Conservation (phyloP, 2,113 vertebrate species). For the human (Homo sapiens) region GRCh38 chr19:56041501-56042000, state of each 20-base stretch:
- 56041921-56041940: not conserved
- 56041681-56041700: not conserved
- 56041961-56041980: not conserved
- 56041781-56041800: not conserved
- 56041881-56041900: not conserved
- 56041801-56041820: not conserved
- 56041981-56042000: not conserved
- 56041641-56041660: not conserved
- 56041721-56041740: not conserved
- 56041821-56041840: not conserved
- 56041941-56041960: not conserved
- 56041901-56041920: not conserved
- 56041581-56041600: too few relatives aligned
- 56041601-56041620: too few relatives aligned
- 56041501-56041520: accelerated
- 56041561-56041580: accelerated
- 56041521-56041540: accelerated
- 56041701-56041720: not conserved
- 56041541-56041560: accelerated
- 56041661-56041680: accelerated
- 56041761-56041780: not conserved
- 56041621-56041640: accelerated
- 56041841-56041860: not conserved
- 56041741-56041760: not conserved
- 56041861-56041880: not conserved